A percentile compares a stretch with the other conserved stretches of the same genome.
phyloP scores from a whole-genome alignment of 2,888 invertebrate genomes.

The Ochlodes sylvanus region DNA sequence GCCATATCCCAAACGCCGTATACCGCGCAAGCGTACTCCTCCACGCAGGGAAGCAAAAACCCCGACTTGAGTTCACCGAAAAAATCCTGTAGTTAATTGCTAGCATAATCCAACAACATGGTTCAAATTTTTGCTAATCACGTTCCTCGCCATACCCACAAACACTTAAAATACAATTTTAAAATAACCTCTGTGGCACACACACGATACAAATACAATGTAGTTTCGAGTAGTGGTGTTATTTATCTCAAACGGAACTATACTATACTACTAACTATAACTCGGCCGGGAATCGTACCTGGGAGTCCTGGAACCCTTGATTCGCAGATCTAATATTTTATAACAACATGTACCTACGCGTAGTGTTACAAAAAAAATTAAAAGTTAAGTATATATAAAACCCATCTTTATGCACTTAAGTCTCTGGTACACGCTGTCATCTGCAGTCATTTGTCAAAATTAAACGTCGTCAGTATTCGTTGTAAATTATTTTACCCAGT shows the following conservation, averaged over 20 bases:
- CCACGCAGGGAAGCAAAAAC: slow-evolving; percentile 64
- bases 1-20: slow-evolving; percentile 47
- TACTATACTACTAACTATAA: no score
- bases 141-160: background rate
- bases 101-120: slow-evolving; percentile 32
- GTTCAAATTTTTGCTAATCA: background rate
- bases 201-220: no score
- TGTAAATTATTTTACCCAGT: slow-evolving; percentile 16
- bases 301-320: no score
- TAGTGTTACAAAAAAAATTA: no score
- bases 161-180: no score
- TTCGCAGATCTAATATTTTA: no score
- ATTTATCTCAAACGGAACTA: no score
- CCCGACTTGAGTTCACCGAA: slow-evolving; percentile 69
- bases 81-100: slow-evolving; percentile 65
- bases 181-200: no score
- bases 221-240: no score
- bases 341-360: no score
- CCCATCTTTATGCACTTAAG: background rate
- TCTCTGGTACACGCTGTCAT: background rate
- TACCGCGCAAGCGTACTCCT: slow-evolving; percentile 65
- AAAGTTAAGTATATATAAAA: no score
- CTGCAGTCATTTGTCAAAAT: background rate
- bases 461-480: slow-evolving; percentile 6
- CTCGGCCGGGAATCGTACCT: no score